Percentiles rank a stretch among this genome's conserved stretches.
Evolutionary conservation across 2,888 invertebrate genomes (phyloP).

Genomic region (Bimastos eiseni): DNA sequence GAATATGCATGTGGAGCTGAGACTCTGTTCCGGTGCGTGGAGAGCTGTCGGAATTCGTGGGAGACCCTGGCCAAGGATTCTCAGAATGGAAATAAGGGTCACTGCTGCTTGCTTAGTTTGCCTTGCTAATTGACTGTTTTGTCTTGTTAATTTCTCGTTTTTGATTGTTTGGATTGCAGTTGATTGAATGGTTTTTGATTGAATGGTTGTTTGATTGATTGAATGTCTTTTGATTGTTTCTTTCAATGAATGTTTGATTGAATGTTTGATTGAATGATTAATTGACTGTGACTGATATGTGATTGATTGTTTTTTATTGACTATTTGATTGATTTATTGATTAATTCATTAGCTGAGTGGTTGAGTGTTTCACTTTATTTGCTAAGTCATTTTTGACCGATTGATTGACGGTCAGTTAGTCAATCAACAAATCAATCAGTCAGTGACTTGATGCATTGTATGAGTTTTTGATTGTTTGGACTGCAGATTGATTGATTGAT

Average conservation of each 20-base stretch:
- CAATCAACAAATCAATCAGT: not conserved
- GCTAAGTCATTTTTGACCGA: not conserved
- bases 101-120: not conserved
- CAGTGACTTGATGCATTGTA: not conserved
- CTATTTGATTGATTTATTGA: not conserved
- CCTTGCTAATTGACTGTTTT: conserved; percentile 13
- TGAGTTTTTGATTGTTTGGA: too few species aligned
- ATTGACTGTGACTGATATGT: too few species aligned
- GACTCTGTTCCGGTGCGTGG: not conserved
- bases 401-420: not conserved
- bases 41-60: not conserved
- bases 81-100: not conserved
- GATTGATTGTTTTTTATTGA: too few species aligned
- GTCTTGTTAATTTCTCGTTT: not conserved
- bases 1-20: not conserved
- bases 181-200: not conserved
- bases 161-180: not conserved
- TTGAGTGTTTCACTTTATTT: not conserved
- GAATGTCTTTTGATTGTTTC: too few species aligned
- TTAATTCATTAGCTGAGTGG: not conserved
- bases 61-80: not conserved
- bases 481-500: too few species aligned
- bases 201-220: not conserved
- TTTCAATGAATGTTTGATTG: too few species aligned
- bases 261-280: not conserved